phyloP scores from a whole-genome alignment of 37 sponge, comb jelly and placozoan genomes.

The Mnemiopsis leidyi region DNA sequence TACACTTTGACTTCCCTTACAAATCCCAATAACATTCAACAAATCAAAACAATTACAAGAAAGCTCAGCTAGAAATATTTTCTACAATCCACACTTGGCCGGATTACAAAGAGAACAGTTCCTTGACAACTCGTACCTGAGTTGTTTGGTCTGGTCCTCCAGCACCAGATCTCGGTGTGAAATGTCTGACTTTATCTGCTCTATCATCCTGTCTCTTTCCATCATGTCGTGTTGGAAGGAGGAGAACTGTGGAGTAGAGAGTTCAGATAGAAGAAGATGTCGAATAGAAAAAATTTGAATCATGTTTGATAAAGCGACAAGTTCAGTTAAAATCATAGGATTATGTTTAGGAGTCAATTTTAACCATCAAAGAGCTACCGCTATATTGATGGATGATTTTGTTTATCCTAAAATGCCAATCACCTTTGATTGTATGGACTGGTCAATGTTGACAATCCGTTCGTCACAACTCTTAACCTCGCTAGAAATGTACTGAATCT shows the following conservation, averaged over 20 bases:
- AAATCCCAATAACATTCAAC: neutral
- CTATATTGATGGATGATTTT: too few species aligned
- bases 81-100: neutral
- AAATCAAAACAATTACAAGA: neutral
- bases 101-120: neutral
- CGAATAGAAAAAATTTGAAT: too few species aligned
- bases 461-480: constrained; percentile 6
- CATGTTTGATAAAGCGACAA: too few species aligned
- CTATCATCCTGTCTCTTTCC: neutral
- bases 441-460: neutral
- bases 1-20: too few species aligned
- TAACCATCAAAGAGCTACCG: too few species aligned
- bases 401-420: too few species aligned
- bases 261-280: too few species aligned
- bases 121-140: neutral
- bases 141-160: constrained; percentile 23
- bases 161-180: neutral
- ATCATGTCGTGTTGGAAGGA: neutral
- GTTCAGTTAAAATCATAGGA: too few species aligned
- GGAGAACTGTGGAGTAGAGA: neutral
- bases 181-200: neutral
- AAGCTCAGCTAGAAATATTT: neutral
- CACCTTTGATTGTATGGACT: constrained; percentile 4
- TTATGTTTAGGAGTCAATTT: too few species aligned
- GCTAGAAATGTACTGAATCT: neutral